Conservation (phyloP, 92 coral and sea anemone genomes). For the Palythoa grandis region DNA sequence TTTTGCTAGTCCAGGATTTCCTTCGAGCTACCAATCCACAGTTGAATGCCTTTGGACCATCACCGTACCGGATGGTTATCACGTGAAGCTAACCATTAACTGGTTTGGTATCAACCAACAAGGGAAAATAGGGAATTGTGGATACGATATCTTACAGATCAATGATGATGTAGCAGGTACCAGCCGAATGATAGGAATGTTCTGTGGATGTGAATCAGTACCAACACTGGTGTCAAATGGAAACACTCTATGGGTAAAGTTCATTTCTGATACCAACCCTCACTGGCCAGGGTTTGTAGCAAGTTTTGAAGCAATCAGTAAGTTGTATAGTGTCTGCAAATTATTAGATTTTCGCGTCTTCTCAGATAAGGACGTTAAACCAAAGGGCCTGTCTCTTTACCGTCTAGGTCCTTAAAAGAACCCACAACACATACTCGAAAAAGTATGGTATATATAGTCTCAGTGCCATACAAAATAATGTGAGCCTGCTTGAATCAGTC, state of each 20-base stretch:
- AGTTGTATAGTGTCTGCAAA: background rate
- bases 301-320: conserved; percentile 37
- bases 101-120: conserved; percentile 35
- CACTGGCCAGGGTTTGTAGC: conserved; percentile 43
- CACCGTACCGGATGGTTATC: conserved; percentile 38
- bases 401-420: too few species aligned
- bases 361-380: too few species aligned
- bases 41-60: conserved; percentile 36
- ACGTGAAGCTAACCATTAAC: conserved; percentile 11
- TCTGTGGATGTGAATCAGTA: conserved; percentile 36
- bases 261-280: conserved; percentile 14
- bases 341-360: background rate
- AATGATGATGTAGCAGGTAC: conserved; percentile 32
- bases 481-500: too few species aligned
- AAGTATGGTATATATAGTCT: too few species aligned
- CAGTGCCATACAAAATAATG: too few species aligned
- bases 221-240: conserved; percentile 25
- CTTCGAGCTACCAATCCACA: conserved; percentile 5
- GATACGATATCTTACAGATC: conserved; percentile 40
- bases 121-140: conserved; percentile 25
- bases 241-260: conserved; percentile 20
- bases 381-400: too few species aligned
- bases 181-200: conserved; percentile 40
- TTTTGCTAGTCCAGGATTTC: conserved; percentile 39
- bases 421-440: too few species aligned